Evolutionary conservation across 1,140 invertebrate species (phyloP).

Genomic region (Doryteuthis pealeii): DNA sequence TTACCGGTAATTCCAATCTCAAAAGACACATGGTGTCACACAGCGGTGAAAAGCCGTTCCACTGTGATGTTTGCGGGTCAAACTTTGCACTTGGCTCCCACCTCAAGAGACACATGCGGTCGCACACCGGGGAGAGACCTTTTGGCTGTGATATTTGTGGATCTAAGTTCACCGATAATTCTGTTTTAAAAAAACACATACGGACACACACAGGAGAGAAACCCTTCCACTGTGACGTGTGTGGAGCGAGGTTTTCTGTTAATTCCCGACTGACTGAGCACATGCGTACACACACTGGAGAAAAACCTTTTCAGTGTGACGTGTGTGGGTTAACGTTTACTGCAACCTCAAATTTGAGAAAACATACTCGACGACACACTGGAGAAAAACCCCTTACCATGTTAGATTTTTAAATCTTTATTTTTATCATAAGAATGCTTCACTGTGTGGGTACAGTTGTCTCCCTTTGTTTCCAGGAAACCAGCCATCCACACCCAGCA

Average conservation of each 20-base stretch:
- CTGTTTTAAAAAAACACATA: not conserved
- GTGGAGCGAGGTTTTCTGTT: not conserved
- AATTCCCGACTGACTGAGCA: not conserved
- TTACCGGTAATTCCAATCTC: not conserved
- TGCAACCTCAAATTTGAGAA: not conserved
- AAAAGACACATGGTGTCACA: constrained; percentile 12
- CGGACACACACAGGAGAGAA: not conserved
- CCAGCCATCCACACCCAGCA: too few species aligned
- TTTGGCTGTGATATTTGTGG: not conserved
- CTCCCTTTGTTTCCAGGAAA: too few species aligned
- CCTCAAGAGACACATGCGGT: not conserved
- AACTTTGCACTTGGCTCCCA: not conserved
- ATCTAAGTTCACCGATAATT: not conserved
- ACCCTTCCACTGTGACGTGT: not conserved
- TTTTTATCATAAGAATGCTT: too few species aligned
- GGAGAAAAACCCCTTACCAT: not conserved
- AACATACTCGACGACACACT: not conserved
- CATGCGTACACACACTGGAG: not conserved
- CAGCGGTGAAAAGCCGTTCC: not conserved
- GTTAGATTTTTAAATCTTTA: too few species aligned
- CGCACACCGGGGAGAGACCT: too few species aligned
- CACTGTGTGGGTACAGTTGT: too few species aligned
- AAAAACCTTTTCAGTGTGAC: not conserved
- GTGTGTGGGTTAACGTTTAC: not conserved
- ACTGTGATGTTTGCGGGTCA: constrained; percentile 12